Base-by-base conservation (phyloP, 2,888 invertebrate genomes). In the Eupeodes luniger region DNA sequence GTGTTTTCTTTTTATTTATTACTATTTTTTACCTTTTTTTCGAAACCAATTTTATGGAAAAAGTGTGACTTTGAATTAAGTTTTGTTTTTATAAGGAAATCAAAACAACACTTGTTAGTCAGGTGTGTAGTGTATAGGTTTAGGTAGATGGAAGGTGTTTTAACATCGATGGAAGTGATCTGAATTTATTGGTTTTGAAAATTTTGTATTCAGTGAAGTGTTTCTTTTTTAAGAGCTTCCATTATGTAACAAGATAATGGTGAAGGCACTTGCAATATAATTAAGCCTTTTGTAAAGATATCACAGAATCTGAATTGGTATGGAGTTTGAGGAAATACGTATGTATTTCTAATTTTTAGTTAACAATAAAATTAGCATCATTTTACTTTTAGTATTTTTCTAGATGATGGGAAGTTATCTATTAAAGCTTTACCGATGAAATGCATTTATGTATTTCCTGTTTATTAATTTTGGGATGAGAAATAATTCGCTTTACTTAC, bases 131-230 rank as follows among this genome's bases (percentile, higher is more conserved):
- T 40, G 9, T 40, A 27, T 1, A 51, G 59, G 61, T 36, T n/a
- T 59, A 53, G 44, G 57, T 64, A 76, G 44, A 57, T 12, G 62
- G 40, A 36, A 47, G 34, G 36, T 53, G 10, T 12, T 72, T 62
- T 27, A 27, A 12, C 27, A 67, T 53, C 40, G 74, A 88, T 78
- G 88, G 85, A 88, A 88, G 88, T 75, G 53, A 81, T 62, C 47
- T 67, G n/a, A 49, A 75, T 81, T 83, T 44, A 75, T 75, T 44
- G 4, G 62, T 70, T 78, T 64, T 12, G 27, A n/a, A 27, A 53
- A 19, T 9, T 59, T 75, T 51, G 40, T 61, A 47, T 67, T 34
- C 40, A 64, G 27, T 74, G 81, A 81, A 75, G 55, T 47, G 40
- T 40, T 40, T 9, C 40, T 7, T 40, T 51, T 19, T 55, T 36